Evolutionary conservation across 1,140 invertebrate genomes (phyloP).

Genomic region (Halyomorpha halys): DNA sequence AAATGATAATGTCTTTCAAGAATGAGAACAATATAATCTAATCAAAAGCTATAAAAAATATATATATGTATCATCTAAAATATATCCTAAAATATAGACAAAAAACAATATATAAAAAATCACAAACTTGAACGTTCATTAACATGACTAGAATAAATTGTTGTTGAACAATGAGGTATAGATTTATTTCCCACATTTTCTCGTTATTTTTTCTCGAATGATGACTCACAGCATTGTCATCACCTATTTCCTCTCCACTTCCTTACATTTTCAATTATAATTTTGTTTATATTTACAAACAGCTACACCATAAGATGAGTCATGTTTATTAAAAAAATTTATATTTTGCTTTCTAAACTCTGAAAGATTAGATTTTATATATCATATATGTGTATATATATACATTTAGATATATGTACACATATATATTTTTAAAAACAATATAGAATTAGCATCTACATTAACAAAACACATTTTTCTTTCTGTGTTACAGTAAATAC

Average conservation of each 20-base stretch:
- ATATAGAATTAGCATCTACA: conserved; percentile 1
- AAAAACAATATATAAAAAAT: conserved; percentile 19
- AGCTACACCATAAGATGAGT: not conserved
- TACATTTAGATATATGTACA: not conserved
- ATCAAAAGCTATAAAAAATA: conserved; percentile 18
- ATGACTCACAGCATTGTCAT: not conserved
- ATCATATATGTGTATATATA: not conserved
- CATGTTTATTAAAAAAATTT: too few relatives aligned
- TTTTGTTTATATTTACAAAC: conserved; percentile 10
- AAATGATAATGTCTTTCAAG: conserved; percentile 12
- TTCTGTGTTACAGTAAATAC: conserved; percentile 2
- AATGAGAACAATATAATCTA: conserved; percentile 14
- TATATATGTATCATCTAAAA: conserved; percentile 18
- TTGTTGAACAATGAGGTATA: conserved; percentile 15
- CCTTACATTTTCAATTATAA: not conserved
- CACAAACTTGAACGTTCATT: conserved; percentile 11
- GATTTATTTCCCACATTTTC: not conserved
- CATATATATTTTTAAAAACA: not conserved
- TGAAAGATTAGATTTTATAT: too few relatives aligned
- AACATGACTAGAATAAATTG: conserved; percentile 5
- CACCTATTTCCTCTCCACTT: not conserved
- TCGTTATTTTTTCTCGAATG: not conserved
- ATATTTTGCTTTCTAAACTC: too few relatives aligned
- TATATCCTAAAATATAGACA: conserved; percentile 16
- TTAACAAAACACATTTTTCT: not conserved